phyloP scores from a whole-genome alignment of 2,888 invertebrate genomes.

The Caenorhabditis sp. region DNA sequence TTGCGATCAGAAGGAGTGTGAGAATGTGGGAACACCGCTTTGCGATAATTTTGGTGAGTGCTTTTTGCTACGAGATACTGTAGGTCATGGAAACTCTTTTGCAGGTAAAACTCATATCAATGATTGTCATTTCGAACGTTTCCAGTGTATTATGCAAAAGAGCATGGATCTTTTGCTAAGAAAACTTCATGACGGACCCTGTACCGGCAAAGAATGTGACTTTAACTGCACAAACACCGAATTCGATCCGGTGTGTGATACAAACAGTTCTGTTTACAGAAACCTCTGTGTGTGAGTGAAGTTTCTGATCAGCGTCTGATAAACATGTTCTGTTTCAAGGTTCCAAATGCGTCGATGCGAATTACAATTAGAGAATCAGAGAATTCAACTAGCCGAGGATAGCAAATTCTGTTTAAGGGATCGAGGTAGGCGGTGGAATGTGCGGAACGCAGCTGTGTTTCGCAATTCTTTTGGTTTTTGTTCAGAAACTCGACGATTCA shows the following conservation, averaged over 20 bases:
- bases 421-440: slow-evolving; percentile 44
- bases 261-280: slow-evolving; percentile 63
- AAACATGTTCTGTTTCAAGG: slow-evolving; percentile 48
- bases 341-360: slow-evolving; percentile 54
- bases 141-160: slow-evolving; percentile 51
- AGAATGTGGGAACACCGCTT: slow-evolving; percentile 57
- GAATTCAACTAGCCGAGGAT: slow-evolving; percentile 49
- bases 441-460: slow-evolving; percentile 17
- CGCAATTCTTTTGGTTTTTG: too few species aligned
- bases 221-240: slow-evolving; percentile 58
- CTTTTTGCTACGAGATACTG: too few species aligned
- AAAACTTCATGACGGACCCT: slow-evolving; percentile 53
- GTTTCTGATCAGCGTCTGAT: slow-evolving; percentile 9
- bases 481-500: slow-evolving; percentile 40
- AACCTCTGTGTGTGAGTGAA: slow-evolving; percentile 68
- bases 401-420: slow-evolving; percentile 46
- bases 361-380: slow-evolving; percentile 40
- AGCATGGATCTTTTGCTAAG: slow-evolving; percentile 21
- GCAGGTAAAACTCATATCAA: slow-evolving; percentile 62
- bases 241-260: slow-evolving; percentile 71
- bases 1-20: slow-evolving; percentile 70
- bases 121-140: slow-evolving; percentile 54
- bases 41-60: slow-evolving; percentile 74
- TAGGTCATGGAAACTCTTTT: too few species aligned
- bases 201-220: slow-evolving; percentile 44